Base-by-base conservation (phyloP, 2,797 vertebrate genomes). In the Lerista edwardsae region DNA sequence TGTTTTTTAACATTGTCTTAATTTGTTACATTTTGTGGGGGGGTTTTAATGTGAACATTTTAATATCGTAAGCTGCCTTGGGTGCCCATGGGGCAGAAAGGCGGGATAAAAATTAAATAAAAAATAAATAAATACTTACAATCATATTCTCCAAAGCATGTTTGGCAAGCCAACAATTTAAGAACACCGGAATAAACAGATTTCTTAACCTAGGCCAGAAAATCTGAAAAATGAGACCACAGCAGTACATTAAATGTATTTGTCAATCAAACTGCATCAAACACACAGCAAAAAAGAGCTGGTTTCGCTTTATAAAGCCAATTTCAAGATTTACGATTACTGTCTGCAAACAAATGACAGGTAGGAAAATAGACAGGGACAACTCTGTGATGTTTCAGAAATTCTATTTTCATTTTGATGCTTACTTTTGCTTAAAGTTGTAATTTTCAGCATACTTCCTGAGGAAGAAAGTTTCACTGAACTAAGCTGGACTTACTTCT, bases 131-230 rank as follows among this genome's bases (percentile, higher is more conserved):
- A n/a, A n/a, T n/a, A 97, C 97, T 97, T 95, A 97, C 97, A 94
- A 97, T 97, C 96, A 97, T 97, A 87, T 97, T 97, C 91, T 97
- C 96, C 95, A 97, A 95, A 89, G 96, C 96, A 87, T 97, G 96
- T 87, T 97, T 97, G 86, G 97, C 97, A 90, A 97, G 93, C 97
- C 97, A 97, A 84, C 97, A 97, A 85, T 97, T 97, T 89, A 97
- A 94, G 95, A 97, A 97, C 41, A 97, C 97, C 62, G 97, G 97
- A 86, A 97, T 96, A 94, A 97, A 97, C 23, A 97, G 89, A 91
- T 96, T 96, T 90, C 96, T 94, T 91, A 97, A 91, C 21, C 94
- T 89, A 88, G 97, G 96, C 95, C 96, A 97, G 93, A 97, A 97
- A 94, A 97, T 97, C 97, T 97, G 93, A 90, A 96, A 94, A 75